Percentiles rank a stretch among this genome's conserved stretches.
Evolutionary conservation across 2,797 vertebrate species (phyloP).

Genomic region (Nannoperca australis): DNA sequence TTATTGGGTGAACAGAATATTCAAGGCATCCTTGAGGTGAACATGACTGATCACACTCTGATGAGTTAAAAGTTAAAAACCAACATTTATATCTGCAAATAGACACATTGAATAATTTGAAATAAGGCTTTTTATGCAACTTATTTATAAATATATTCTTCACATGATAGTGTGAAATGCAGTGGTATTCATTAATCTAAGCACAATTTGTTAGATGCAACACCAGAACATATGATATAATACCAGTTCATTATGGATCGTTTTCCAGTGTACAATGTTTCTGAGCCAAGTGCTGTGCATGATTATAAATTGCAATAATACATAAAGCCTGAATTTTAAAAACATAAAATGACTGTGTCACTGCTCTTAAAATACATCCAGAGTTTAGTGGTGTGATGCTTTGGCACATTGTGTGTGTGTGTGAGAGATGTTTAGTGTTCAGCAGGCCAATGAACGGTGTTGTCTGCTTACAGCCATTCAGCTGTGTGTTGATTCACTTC

Average conservation of each 20-base stretch:
- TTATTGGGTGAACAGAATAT: conserved; percentile 70
- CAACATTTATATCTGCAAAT: conserved; percentile 36
- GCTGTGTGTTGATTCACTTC: neutral
- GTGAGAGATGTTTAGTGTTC: conserved; percentile 17
- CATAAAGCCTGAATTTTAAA: conserved; percentile 29
- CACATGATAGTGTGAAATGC: conserved; percentile 26
- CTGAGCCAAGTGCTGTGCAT: conserved; percentile 49
- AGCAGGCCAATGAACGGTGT: neutral
- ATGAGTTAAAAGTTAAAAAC: conserved; percentile 34
- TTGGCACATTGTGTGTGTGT: conserved; percentile 38
- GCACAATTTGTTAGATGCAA: conserved; percentile 21
- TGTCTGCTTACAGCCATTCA: conserved; percentile 4
- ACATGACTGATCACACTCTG: conserved; percentile 22
- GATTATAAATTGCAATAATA: conserved; percentile 41
- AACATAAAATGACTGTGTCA: conserved; percentile 33
- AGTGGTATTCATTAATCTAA: conserved; percentile 20
- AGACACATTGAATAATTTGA: conserved; percentile 32
- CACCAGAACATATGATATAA: conserved; percentile 21
- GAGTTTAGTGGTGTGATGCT: conserved; percentile 33
- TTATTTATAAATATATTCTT: conserved; percentile 59
- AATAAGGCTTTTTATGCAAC: conserved; percentile 42
- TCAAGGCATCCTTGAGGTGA: conserved; percentile 46
- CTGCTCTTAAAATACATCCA: conserved; percentile 23
- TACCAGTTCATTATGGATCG: conserved; percentile 11
- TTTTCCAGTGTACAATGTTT: conserved; percentile 11